Evolutionary conservation across 2,113 vertebrate genomes (phyloP), one percentile per base, ranked within the genome.

Genomic region (Syrrhaptes paradoxus): DNA sequence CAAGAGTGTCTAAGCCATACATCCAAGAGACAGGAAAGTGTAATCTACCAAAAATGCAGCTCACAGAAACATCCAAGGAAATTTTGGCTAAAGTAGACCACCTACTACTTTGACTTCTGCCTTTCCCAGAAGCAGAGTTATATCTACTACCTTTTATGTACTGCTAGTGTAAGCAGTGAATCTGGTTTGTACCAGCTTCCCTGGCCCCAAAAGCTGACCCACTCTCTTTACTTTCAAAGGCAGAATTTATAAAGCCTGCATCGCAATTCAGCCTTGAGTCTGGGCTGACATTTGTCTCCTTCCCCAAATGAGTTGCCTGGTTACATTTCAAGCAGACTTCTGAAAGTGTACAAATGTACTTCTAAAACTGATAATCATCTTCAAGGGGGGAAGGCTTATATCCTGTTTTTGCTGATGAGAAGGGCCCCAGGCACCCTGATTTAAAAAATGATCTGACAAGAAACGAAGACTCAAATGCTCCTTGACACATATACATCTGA

Each of bases 371-470:
- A 95, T 95, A 93, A 96, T 85, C 41, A 95, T 96, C 95, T 95
- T 73, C 1, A 8, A 89, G 61, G 88, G 36, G 68, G n/a, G 51
- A 87, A 94, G 85, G 65, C 76, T 95, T 92, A 71, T 90, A 95
- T 96, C 96, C 96, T 97, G 93, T 61, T 96, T 90, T 93, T 90
- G 73, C 82, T 61, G 85, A 93, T 87, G 92, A 95, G 79, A 94
- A 94, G 73, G 88, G 95, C 96, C 88, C 80, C 83, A 86, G 96
- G 92, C 96, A 95, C 83, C 73, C 95, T 93, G 86, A 75, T 90
- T 95, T 96, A 82, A 96, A 95, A 96, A 96, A 96, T 93, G 36
- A 95, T 96, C 90, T 96, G 96, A 95, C 93, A 97, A 90, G 83
- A 93, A 93, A 70, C 22, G 3, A 89, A 94, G 68, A 89, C 57